Evolutionary conservation across 2,888 invertebrate genomes (phyloP).

Genomic region (Margaritifera margaritifera): DNA sequence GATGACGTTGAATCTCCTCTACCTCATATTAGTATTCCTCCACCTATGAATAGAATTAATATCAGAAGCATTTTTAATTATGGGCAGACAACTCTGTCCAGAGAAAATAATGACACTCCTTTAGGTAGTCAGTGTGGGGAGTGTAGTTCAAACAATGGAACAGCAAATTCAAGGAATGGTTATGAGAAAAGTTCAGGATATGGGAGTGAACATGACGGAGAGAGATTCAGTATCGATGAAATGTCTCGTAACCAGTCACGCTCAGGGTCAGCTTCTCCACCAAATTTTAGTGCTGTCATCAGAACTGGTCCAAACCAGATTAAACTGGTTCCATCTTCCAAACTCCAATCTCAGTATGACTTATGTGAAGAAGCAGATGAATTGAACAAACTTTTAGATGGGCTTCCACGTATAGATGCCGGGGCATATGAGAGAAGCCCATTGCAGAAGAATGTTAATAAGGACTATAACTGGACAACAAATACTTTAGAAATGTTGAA

Average conservation of each 20-base stretch:
- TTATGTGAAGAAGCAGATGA: constrained; percentile 42
- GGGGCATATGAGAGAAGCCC: constrained; percentile 61
- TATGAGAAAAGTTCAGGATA: constrained; percentile 67
- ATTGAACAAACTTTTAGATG: constrained; percentile 58
- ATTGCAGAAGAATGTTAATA: constrained; percentile 11
- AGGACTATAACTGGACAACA: constrained; percentile 14
- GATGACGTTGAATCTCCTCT: constrained; percentile 43
- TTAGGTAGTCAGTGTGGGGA: constrained; percentile 53
- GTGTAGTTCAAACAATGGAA: constrained; percentile 55
- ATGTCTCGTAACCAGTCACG: constrained; percentile 48
- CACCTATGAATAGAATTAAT: constrained; percentile 63
- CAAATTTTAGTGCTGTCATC: constrained; percentile 64
- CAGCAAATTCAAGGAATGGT: constrained; percentile 54
- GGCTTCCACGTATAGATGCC: constrained; percentile 60
- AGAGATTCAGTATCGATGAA: constrained; percentile 59
- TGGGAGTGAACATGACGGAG: constrained; percentile 65
- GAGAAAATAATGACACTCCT: constrained; percentile 55
- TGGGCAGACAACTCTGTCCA: constrained; percentile 41
- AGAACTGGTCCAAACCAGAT: constrained; percentile 66
- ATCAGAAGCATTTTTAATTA: constrained; percentile 57
- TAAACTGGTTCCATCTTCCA: constrained; percentile 60
- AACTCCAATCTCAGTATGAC: constrained; percentile 38
- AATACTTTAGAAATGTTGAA: constrained; percentile 22
- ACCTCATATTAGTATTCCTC: constrained; percentile 58
- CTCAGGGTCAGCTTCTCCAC: constrained; percentile 54